These are phyloP conservation scores for Protula sp. DNA, from an alignment of 2,888 invertebrate genomes.

Conservation along the genomic window DNA sequence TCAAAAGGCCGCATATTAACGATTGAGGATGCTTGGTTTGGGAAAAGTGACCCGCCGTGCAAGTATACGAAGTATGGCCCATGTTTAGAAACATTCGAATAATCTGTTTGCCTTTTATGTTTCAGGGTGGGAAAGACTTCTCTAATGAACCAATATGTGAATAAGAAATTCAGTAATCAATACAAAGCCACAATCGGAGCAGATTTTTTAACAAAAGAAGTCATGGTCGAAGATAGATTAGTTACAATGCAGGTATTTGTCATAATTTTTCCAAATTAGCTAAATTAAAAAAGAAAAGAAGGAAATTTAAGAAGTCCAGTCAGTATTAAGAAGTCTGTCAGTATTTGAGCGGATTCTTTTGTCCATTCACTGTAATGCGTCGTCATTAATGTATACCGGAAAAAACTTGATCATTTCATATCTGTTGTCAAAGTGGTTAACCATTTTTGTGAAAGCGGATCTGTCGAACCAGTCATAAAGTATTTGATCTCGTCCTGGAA, in stretches of 20 bases:
- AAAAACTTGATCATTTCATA: too few relatives aligned
- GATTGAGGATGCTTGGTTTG: too few relatives aligned
- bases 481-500: too few relatives aligned
- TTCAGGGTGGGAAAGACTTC: conserved; percentile 95
- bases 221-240: conserved; percentile 89
- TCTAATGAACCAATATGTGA: conserved; percentile 99
- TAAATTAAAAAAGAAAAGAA: not conserved
- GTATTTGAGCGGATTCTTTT: not conserved
- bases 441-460: too few relatives aligned
- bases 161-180: conserved; percentile 99
- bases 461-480: too few relatives aligned
- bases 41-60: too few relatives aligned
- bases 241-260: conserved; percentile 85
- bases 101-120: too few relatives aligned
- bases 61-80: too few relatives aligned
- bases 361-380: not conserved
- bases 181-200: conserved; percentile 99
- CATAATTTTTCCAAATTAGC: not conserved
- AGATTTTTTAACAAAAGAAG: conserved; percentile 98
- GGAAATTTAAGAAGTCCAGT: not conserved
- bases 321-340: not conserved
- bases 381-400: too few relatives aligned
- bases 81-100: too few relatives aligned
- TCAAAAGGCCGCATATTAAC: too few relatives aligned
- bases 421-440: too few relatives aligned